Percentiles rank a stretch among this genome's conserved stretches.
Conservation (phyloP, 2,797 vertebrate species). For the Periophthalmus magnuspinnatus region DNA sequence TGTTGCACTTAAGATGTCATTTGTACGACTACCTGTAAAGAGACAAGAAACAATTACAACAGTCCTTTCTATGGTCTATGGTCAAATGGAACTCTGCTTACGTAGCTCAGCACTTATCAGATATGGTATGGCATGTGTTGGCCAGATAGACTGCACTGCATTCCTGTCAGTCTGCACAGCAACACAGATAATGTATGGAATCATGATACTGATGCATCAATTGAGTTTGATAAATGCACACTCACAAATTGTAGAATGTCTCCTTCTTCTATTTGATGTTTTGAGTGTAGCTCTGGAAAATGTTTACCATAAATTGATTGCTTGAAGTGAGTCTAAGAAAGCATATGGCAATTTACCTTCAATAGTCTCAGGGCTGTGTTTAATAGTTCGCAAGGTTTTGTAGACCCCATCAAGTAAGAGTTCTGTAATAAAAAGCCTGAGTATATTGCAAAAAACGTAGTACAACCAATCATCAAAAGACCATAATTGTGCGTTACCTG, state of each 20-base stretch:
- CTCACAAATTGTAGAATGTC: slow-evolving; percentile 50
- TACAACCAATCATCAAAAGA: neutral
- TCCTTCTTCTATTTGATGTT: slow-evolving; percentile 14
- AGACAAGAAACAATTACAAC: neutral
- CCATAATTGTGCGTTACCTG: slow-evolving; percentile 11
- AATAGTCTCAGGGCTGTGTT: slow-evolving; percentile 45
- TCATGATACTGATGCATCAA: neutral
- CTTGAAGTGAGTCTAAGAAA: neutral
- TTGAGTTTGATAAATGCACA: neutral
- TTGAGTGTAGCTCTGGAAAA: slow-evolving; percentile 34
- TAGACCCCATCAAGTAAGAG: neutral
- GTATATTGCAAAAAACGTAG: neutral
- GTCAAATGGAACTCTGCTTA: slow-evolving; percentile 14
- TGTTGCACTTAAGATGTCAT: slow-evolving; percentile 42
- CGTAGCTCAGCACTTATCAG: slow-evolving; percentile 36
- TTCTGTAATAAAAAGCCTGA: neutral
- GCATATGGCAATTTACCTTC: slow-evolving; percentile 22
- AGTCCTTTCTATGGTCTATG: neutral
- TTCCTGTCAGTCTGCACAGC: slow-evolving; percentile 44
- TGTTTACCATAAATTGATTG: neutral
- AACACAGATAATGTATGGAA: neutral
- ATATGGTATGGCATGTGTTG: slow-evolving; percentile 35
- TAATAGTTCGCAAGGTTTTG: neutral
- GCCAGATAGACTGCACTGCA: slow-evolving; percentile 28
- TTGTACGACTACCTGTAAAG: slow-evolving; percentile 18